These are phyloP conservation scores for Mechanitis mazaeus DNA, from an alignment of 2,888 invertebrate genomes.

Conservation along the genomic window DNA sequence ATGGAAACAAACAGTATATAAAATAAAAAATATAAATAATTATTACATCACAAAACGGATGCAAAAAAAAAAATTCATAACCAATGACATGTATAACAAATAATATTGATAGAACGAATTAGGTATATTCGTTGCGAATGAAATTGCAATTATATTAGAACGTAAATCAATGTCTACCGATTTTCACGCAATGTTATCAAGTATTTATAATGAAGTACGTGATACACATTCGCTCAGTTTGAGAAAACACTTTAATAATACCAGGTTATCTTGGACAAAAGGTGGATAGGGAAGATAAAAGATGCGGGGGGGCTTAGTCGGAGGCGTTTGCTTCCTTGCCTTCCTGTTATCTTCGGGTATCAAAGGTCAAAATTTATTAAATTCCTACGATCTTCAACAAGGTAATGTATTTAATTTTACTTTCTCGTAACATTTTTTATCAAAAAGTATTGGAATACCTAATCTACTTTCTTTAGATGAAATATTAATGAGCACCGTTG, in stretches of 20 bases:
- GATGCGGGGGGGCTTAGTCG: constrained; percentile 36
- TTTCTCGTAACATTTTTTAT: neutral
- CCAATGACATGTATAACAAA: constrained; percentile 29
- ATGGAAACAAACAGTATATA: constrained; percentile 5
- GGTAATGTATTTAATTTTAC: constrained; percentile 22
- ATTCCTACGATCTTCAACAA: constrained; percentile 23
- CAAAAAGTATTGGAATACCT: neutral
- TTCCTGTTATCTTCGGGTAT: constrained; percentile 35
- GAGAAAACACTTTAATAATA: constrained; percentile 24
- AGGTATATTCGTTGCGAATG: constrained; percentile 32
- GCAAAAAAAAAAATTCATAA: constrained; percentile 21
- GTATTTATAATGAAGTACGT: constrained; percentile 31
- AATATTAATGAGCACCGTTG: no score
- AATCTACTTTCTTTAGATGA: neutral
- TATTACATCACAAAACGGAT: constrained; percentile 9
- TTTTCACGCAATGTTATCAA: constrained; percentile 33
- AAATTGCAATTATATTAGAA: constrained; percentile 31
- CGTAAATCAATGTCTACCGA: constrained; percentile 36
- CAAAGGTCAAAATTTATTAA: constrained; percentile 26
- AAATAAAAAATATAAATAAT: constrained; percentile 6
- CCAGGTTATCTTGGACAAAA: constrained; percentile 21
- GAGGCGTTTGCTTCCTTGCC: constrained; percentile 40
- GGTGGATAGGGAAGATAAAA: constrained; percentile 22
- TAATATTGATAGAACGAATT: constrained; percentile 34
- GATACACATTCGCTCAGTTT: constrained; percentile 24